phyloP scores from a whole-genome alignment of 2,113 vertebrate genomes.

The Syngnathus floridae region DNA sequence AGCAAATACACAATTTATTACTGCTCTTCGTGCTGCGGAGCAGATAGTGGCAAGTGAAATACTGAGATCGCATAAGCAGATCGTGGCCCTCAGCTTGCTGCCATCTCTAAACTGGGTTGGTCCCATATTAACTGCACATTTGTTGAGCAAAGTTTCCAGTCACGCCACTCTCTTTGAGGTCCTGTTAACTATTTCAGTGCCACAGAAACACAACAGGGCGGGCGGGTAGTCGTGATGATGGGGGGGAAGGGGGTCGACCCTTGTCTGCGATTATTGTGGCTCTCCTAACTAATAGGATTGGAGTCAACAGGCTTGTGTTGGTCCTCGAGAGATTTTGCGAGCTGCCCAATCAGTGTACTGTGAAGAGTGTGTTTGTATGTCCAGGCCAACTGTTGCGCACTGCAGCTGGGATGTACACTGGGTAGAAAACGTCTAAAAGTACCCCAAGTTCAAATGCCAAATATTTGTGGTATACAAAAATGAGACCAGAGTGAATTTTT shows the following conservation, averaged over 20 bases:
- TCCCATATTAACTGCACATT: conserved; percentile 40
- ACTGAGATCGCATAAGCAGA: conserved; percentile 35
- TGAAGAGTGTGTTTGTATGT: conserved; percentile 20
- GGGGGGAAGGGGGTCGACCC: conserved; percentile 1
- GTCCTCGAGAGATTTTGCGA: conserved; percentile 44
- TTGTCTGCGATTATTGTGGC: conserved; percentile 57
- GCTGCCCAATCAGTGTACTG: conserved; percentile 41
- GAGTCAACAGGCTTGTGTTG: conserved; percentile 61
- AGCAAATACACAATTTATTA: conserved; percentile 59
- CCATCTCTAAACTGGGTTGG: conserved; percentile 37
- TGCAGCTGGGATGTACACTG: conserved; percentile 16
- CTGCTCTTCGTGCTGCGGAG: conserved; percentile 46
- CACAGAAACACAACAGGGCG: conserved; percentile 13
- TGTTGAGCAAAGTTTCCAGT: conserved; percentile 54
- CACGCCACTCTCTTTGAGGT: conserved; percentile 24
- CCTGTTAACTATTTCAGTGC: conserved; percentile 45
- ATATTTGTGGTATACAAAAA: neutral
- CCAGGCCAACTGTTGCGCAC: conserved; percentile 57
- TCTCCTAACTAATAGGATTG: conserved; percentile 67
- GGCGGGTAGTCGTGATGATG: neutral
- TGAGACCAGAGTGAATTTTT: neutral
- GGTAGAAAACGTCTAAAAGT: neutral
- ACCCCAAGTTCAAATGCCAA: neutral
- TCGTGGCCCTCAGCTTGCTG: conserved; percentile 27
- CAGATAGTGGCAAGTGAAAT: conserved; percentile 35